Base-by-base conservation (phyloP, 2,888 invertebrate species). In the Resseliella maxima region DNA sequence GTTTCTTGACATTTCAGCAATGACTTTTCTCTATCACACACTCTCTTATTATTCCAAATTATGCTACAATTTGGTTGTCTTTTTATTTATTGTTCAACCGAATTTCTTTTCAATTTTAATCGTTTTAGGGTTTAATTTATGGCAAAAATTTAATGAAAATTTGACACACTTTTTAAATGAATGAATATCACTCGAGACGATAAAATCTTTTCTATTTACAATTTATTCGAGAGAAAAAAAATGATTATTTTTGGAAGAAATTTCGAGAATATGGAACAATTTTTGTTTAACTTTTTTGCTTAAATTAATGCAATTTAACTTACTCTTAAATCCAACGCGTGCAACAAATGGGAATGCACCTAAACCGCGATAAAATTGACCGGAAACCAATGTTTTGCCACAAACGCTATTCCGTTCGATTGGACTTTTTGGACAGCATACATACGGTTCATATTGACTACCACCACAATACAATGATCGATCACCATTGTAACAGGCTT, bases 331-430 rank as follows among this genome's bases (percentile, higher is more conserved):
- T 46, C 95, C 96, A 87, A 96, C 92, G 88, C 95, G 92, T 0
- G 94, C 95, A 0, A 95, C 93, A 93, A 95, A 96, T 0, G 96
- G 96, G 90, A 94, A 95, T 0, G 94, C 93, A 0, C 96, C 96
- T 10, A 96, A 90, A 0, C 94, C 94, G 59, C 92, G 92, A 88
- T 94, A 94, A 87, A 93, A 92, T 8, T 93, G 92, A 0, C 94
- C 94, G 87, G 93, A 93, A 1, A 95, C 94, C 91, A 94, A 92
- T 21, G 94, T 93, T 88, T 92, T 92, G 0, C 95, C 95, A 87
- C 95, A 95, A 81, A 92, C 91, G 87, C 93, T 92, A 87, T 89
- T 92, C 87, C 91, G 90, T 86, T 90, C 90, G 46, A 90, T 87
- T 35, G 90, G 90, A 88, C 90, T 90, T 85, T 90, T 90, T 2